Base-by-base conservation (phyloP, 2,888 invertebrate species). In the Drosophila anomalata region DNA sequence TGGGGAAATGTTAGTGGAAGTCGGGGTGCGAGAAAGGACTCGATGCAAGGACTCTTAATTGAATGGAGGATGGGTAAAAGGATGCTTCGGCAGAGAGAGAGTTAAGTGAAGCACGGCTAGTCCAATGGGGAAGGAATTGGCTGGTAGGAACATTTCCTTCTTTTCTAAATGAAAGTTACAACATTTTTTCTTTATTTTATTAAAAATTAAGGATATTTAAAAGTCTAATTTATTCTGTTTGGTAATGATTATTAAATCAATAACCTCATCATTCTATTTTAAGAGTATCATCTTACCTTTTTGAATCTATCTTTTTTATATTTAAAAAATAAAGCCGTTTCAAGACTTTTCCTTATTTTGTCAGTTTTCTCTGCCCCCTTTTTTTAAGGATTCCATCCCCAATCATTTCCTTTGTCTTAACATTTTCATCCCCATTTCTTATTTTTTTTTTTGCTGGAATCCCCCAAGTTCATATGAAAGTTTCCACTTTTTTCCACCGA, bases 1-100 rank as follows among this genome's bases (percentile, higher is more conserved):
- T 39, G 60, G 71, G 53, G 60, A 69, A 50, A 60, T 69, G 70
- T 69, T 69, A 70, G 70, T 60, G 42, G 47, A 29, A 26, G 26
- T 54, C 48, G n/a, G 51, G 33, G 50, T 20, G 61, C 20, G 11
- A 26, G 20, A 22, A 29, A 17, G 58, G 12, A 61, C 42, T 22
- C 63, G 14, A 44, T 29, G 41, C 20, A 33, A 33, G 47, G 22
- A 50, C 31, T 56, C 50, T 29, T 50, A 67, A 68, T 68, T 67
- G 68, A 33, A 47, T 50, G 50, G 47, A 33, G 48, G 44, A 53
- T 53, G 61, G 58, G 61, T 62, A 62, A 62, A 60, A 62, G 61
- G 47, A 48, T 62, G 61, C 24, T n/a, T 22, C 41, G 61, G 11
- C n/a, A 47, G 61, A 60, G 61, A 60, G 61, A 48, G 41, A 39